Percentiles rank a stretch among this genome's conserved stretches.
These are phyloP conservation scores for Euplexia lucipara DNA, from an alignment of 2,888 invertebrate genomes.

Conservation along the genomic window DNA sequence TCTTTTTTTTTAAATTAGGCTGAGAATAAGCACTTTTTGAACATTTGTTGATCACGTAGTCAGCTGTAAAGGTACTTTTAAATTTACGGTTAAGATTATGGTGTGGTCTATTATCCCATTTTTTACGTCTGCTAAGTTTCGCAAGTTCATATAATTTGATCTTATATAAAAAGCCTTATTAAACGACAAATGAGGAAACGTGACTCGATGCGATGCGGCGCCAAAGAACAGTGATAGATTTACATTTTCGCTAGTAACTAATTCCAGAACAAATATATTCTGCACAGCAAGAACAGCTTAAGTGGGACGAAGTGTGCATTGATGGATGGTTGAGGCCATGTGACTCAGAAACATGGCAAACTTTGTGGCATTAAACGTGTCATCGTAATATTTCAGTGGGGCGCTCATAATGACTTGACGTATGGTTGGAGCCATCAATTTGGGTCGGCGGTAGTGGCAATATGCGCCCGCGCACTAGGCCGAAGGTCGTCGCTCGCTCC, in stretches of 20 bases:
- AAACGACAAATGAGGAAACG: background rate
- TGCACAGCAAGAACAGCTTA: slow-evolving; percentile 7
- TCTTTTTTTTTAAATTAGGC: too few relatives aligned
- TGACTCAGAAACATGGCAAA: slow-evolving; percentile 34
- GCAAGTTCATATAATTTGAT: background rate
- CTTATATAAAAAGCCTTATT: too few relatives aligned
- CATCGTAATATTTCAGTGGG: slow-evolving; percentile 63
- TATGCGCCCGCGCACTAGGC: slow-evolving; percentile 68
- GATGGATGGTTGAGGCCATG: slow-evolving; percentile 25
- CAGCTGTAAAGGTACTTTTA: too few relatives aligned
- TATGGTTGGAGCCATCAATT: slow-evolving; percentile 71
- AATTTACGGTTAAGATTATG: too few relatives aligned
- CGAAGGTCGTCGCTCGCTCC: slow-evolving; percentile 75
- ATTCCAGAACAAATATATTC: slow-evolving; percentile 12
- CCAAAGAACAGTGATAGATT: slow-evolving; percentile 2
- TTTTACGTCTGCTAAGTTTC: too few relatives aligned
- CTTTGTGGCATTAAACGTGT: slow-evolving; percentile 49
- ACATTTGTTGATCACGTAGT: too few relatives aligned
- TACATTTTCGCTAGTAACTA: background rate
- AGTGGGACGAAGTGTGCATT: slow-evolving; percentile 15
- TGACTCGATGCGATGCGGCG: background rate
- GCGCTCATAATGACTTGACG: slow-evolving; percentile 62
- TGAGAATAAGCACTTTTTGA: too few relatives aligned
- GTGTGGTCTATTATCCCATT: too few relatives aligned
- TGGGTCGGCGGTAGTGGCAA: slow-evolving; percentile 68